Evolutionary conservation across 2,888 invertebrate species (phyloP), one percentile per base, ranked within the genome.

Genomic region (Beris chalybata): DNA sequence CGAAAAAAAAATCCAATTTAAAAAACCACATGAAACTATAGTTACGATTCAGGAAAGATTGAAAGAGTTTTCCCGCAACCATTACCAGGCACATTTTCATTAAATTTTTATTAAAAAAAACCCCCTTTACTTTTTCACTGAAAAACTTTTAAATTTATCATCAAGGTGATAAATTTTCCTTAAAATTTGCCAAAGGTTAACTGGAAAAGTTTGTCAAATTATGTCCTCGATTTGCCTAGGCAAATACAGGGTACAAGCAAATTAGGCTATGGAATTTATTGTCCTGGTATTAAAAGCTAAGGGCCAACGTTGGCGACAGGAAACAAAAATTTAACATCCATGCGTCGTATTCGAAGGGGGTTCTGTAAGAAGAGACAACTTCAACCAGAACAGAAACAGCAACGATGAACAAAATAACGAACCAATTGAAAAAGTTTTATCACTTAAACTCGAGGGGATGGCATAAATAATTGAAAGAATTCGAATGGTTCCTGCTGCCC

Each of bases 211-310:
- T 61, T 61, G 61, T 52, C 61, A 61, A 61, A 61, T 61, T 52
- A 61, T 61, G 61, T 61, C 61, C 61, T 61, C 32, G 4, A 61
- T 61, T 61, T 61, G 61, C 50, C 52, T 52, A 52, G 29, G 61
- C 32, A 43, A 61, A 61, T 38, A 38, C 50, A 61, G 50, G 38
- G 61, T 50, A 61, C 61, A 32, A 61, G 61, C 61, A 50, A 61
- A 61, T 61, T 61, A 61, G 61, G 61, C 61, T 52, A 61, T 52
- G 61, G 32, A 61, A 61, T 61, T 61, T 61, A 61, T 61, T 61
- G 61, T 61, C 52, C 52, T 61, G 22, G 50, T 52, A 61, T 52
- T 52, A 38, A 31, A 44, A 32, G 38, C 31, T 31, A 30, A 30
- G 48, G 5, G 47, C 32, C 61, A 22, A 38, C 43, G 38, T 38